Evolutionary conservation across 30 jellyfish, hydroid and myxozoan species (phyloP).

Genomic region (Chrysaora quinquecirrha): DNA sequence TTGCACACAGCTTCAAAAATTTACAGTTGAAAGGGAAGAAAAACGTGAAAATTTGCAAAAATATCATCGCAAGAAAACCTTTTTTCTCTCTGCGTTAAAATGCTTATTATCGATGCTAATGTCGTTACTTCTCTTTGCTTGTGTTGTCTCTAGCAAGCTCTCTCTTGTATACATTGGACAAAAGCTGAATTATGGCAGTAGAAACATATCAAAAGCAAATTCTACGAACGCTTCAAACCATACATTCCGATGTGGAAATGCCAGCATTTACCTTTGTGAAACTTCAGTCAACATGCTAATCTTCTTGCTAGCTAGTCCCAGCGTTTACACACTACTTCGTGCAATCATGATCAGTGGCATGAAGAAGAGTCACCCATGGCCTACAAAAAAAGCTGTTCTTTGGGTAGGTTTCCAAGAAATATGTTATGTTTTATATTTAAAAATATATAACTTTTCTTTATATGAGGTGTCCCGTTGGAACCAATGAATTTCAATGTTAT

Average conservation of each 20-base stretch:
- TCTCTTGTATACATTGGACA: constrained; percentile 81
- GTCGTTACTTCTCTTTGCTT: constrained; percentile 54
- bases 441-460: background rate
- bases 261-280: constrained; percentile 55
- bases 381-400: constrained; percentile 73
- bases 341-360: constrained; percentile 63
- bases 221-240: background rate
- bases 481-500: no score
- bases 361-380: constrained; percentile 94
- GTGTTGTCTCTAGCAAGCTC: constrained; percentile 85
- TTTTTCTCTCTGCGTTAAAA: constrained; percentile 60
- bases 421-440: background rate
- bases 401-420: constrained; percentile 68
- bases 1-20: constrained; percentile 12
- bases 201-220: background rate
- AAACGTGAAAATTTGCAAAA: constrained; percentile 27
- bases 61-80: constrained; percentile 73
- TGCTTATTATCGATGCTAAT: constrained; percentile 58
- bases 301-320: constrained; percentile 68
- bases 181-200: constrained; percentile 19
- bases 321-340: constrained; percentile 52
- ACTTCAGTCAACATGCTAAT: constrained; percentile 77
- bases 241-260: background rate
- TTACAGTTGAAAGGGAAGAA: constrained; percentile 78
- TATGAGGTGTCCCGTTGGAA: no score